Evolutionary conservation across 2,113 vertebrate species (phyloP).

Genomic region (Rhynchomys soricoides): DNA sequence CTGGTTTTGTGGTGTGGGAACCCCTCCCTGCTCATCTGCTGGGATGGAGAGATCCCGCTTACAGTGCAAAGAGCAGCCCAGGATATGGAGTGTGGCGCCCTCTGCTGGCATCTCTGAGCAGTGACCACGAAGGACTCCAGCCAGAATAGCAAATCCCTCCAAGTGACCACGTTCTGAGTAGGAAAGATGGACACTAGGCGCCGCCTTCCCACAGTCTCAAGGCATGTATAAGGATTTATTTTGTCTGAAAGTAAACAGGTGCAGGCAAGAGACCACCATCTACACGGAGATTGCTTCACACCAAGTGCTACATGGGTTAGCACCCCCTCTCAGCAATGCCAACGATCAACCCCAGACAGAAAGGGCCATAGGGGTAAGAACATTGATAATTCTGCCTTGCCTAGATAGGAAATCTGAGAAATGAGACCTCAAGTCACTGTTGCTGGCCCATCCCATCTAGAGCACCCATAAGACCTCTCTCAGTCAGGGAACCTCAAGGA

Average conservation of each 20-base stretch:
- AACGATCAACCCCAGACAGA: background rate
- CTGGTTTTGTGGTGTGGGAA: background rate
- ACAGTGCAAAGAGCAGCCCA: rapidly evolving
- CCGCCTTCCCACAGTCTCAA: background rate
- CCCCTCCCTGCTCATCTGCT: background rate
- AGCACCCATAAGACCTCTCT: background rate
- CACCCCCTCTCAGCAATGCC: background rate
- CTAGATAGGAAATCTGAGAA: background rate
- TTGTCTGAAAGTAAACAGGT: background rate
- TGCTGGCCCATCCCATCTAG: rapidly evolving
- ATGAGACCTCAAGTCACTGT: rapidly evolving
- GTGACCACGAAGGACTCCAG: conserved; percentile 8
- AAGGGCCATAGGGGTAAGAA: background rate
- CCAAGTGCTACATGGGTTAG: rapidly evolving
- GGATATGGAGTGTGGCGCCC: conserved; percentile 64
- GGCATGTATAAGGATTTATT: background rate
- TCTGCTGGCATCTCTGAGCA: conserved; percentile 53
- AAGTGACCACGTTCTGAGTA: background rate
- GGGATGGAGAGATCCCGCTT: rapidly evolving
- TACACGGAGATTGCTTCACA: background rate
- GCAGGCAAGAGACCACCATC: rapidly evolving
- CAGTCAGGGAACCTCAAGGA: background rate
- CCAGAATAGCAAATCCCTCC: background rate
- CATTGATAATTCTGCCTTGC: background rate
- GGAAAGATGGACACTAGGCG: rapidly evolving